Evolutionary conservation across 2,888 invertebrate species (phyloP).

Genomic region (Leptogaster cylindrica): DNA sequence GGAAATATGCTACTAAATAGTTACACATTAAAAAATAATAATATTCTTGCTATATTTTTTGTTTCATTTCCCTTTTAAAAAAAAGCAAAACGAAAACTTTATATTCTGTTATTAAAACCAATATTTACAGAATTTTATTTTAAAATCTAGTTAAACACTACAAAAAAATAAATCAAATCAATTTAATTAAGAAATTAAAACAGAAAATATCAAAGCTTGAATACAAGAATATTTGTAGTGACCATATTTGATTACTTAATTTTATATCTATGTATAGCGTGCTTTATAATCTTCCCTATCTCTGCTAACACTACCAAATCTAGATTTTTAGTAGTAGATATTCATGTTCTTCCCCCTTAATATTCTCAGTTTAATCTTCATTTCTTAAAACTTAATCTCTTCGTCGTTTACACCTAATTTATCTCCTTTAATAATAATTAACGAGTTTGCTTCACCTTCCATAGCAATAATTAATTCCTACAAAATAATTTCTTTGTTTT

Average conservation of each 20-base stretch:
- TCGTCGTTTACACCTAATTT: neutral
- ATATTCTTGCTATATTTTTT: conserved; percentile 34
- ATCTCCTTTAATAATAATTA: conserved; percentile 9
- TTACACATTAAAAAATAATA: conserved; percentile 29
- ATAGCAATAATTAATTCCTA: conserved; percentile 4
- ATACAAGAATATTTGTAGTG: too few species aligned
- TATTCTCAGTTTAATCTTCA: neutral
- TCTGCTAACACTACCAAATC: neutral
- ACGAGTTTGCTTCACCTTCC: conserved; percentile 8
- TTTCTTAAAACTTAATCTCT: neutral
- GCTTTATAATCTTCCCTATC: neutral
- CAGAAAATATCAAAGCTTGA: too few species aligned
- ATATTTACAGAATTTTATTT: conserved; percentile 18
- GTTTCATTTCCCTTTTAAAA: conserved; percentile 7
- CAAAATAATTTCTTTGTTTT: conserved; percentile 29
- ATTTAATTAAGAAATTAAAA: too few species aligned
- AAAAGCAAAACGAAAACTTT: too few species aligned
- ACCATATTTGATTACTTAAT: neutral
- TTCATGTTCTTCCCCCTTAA: neutral
- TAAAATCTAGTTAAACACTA: conserved; percentile 11
- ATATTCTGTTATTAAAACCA: conserved; percentile 11
- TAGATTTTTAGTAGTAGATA: neutral
- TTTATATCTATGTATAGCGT: neutral
- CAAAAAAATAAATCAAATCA: too few species aligned
- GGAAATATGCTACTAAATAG: conserved; percentile 16